Base-by-base conservation (phyloP, 2,888 invertebrate genomes). In the Bombylius major region DNA sequence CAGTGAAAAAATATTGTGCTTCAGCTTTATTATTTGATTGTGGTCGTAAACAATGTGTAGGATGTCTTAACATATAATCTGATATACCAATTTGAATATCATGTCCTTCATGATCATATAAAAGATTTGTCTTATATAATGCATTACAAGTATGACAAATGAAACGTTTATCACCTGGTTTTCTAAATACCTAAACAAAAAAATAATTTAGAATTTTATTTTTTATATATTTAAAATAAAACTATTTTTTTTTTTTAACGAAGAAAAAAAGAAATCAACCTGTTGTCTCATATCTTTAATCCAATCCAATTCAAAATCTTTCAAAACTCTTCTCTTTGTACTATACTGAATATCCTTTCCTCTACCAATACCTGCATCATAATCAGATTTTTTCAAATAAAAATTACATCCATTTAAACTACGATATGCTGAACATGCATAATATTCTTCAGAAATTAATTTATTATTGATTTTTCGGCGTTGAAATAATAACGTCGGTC, bases 1-100 rank as follows among this genome's bases (percentile, higher is more conserved):
- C 77, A 4, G 86, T 80, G 71, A 95, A 95, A 63, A 92, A 80
- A 70, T 88, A 94, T 70, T 94, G 94, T 0, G 94, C 94, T 73
- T 92, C 90, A 33, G 82, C 84, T 62, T 87, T 86, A 52, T 87
- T 81, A 72, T 87, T 81, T 50, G 84, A 81, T 13, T 87, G 67
- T 0, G 89, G 82, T 36, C 78, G 77, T 11, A 94, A 70, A 66
- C 90, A 78, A 55, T 78, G 77, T 0, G 86, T 82, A 0, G 89
- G 87, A 62, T 79, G 76, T 4, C 66, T 64, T 32, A 88, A 70
- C 60, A 80, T 76, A 60, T 82, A 73, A 64, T 83, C 79, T 1
- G 77, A 76, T 7, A 87, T 65, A 33, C 77, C 74, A 39, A 71
- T 72, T 11, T 75, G 68, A 0, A 82, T 65, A 33, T 77, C 71